A percentile compares a stretch with the other conserved stretches of the same genome.
Conservation (phyloP, 2,113 vertebrate genomes). For the Xiphias gladius region DNA sequence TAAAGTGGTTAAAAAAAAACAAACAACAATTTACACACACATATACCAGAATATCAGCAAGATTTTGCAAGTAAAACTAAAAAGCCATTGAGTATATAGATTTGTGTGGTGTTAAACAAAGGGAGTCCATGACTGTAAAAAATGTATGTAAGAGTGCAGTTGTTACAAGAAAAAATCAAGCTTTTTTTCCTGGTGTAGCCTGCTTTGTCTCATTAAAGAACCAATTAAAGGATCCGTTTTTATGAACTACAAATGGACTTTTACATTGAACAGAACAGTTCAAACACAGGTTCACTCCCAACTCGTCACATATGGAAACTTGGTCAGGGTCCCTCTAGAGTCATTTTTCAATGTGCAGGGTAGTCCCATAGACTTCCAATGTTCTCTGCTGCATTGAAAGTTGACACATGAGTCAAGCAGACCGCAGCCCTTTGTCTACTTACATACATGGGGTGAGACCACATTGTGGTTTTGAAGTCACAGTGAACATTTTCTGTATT, state of each 20-base stretch:
- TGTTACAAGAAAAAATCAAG: slow-evolving; percentile 83
- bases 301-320: too few relatives aligned
- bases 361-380: too few relatives aligned
- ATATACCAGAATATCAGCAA: slow-evolving; percentile 61
- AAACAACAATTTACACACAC: slow-evolving; percentile 42
- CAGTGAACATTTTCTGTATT: too few relatives aligned
- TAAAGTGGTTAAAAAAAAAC: slow-evolving; percentile 39
- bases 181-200: slow-evolving; percentile 82
- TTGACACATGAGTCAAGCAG: too few relatives aligned
- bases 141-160: slow-evolving; percentile 87
- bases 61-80: slow-evolving; percentile 70
- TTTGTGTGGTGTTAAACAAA: slow-evolving; percentile 86
- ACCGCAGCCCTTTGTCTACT: too few relatives aligned
- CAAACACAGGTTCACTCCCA: too few relatives aligned
- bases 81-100: slow-evolving; percentile 86
- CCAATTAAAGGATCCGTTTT: slow-evolving; percentile 79
- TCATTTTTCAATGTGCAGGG: too few relatives aligned
- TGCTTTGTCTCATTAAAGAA: slow-evolving; percentile 87
- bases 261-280: slow-evolving; percentile 13
- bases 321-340: too few relatives aligned
- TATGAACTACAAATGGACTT: slow-evolving; percentile 70
- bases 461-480: too few relatives aligned
- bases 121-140: slow-evolving; percentile 85
- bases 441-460: too few relatives aligned
- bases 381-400: too few relatives aligned